Evolutionary conservation across 2,113 vertebrate species (phyloP).

Genomic region (Nanorana parkeri): DNA sequence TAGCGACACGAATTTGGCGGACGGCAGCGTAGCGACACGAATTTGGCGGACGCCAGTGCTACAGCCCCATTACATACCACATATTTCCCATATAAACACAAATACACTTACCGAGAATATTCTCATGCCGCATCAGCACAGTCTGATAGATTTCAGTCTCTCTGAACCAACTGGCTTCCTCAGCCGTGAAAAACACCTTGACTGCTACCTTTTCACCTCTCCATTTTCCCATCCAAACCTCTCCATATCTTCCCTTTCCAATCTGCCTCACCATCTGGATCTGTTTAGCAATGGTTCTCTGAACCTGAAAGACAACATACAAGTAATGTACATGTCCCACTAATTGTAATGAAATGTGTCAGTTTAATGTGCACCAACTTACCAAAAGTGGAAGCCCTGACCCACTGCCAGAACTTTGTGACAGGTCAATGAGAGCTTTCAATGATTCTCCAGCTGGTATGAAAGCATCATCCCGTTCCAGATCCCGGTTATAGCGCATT

Average conservation of each 20-base stretch:
- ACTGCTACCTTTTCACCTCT: conserved; percentile 96
- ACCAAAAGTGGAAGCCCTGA: conserved; percentile 97
- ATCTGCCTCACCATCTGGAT: conserved; percentile 97
- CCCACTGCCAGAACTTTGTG: conserved; percentile 93
- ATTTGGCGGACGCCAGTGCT: too few relatives aligned
- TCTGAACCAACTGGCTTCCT: conserved; percentile 97
- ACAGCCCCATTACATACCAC: too few relatives aligned
- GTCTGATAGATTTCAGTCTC: conserved; percentile 99
- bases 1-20: too few relatives aligned
- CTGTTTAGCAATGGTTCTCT: conserved; percentile 97
- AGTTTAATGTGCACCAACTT: conserved; percentile 47
- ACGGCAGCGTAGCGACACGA: too few relatives aligned
- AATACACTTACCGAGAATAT: conserved; percentile 86
- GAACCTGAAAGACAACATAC: conserved; percentile 78
- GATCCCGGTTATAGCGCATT: conserved; percentile 87
- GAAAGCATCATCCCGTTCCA: conserved; percentile 93
- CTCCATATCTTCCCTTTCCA: conserved; percentile 93
- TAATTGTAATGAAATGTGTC: neutral
- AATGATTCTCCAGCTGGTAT: conserved; percentile 92
- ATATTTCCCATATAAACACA: neutral
- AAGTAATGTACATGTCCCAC: neutral
- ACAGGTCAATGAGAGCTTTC: conserved; percentile 96
- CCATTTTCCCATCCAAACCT: conserved; percentile 98
- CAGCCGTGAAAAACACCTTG: conserved; percentile 96
- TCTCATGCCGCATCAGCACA: conserved; percentile 96